Percentiles rank a stretch among this genome's conserved stretches.
Conservation (phyloP, 2,113 vertebrate species). For the Columba livia region DNA sequence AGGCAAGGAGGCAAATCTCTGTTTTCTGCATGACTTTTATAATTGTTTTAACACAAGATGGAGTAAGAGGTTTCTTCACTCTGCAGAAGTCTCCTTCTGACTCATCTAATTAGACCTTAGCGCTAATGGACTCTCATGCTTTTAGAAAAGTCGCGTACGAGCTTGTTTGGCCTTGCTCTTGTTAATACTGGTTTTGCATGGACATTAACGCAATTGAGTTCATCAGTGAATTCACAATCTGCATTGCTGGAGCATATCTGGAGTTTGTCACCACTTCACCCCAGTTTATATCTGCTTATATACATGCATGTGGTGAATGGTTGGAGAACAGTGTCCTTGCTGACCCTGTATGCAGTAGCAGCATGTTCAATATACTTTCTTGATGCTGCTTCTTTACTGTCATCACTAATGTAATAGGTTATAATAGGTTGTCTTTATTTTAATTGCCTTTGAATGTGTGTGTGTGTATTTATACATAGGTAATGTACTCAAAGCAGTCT, state of each 20-base stretch:
- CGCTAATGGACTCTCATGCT: accelerated
- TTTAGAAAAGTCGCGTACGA: background rate
- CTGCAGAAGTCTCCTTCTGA: background rate
- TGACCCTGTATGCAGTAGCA: background rate
- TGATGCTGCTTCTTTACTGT: background rate
- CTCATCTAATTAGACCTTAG: accelerated
- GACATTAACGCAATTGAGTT: accelerated
- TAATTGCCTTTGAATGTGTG: background rate
- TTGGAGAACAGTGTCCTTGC: accelerated
- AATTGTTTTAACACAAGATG: background rate
- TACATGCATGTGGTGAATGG: accelerated
- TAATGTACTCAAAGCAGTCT: background rate
- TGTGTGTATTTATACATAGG: background rate
- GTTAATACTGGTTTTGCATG: background rate
- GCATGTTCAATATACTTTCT: background rate
- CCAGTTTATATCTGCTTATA: accelerated
- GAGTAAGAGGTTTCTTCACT: background rate
- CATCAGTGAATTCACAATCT: too few relatives aligned
- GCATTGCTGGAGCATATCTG: background rate
- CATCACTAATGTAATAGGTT: background rate
- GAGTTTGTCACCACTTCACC: background rate
- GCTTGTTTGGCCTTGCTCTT: background rate
- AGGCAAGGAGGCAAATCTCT: background rate
- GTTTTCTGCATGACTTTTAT: background rate
- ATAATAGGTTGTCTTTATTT: background rate